Evolutionary conservation across 2,113 vertebrate genomes (phyloP), one percentile per base, ranked within the genome.

Genomic region (Tenebrosternarchus preto): DNA sequence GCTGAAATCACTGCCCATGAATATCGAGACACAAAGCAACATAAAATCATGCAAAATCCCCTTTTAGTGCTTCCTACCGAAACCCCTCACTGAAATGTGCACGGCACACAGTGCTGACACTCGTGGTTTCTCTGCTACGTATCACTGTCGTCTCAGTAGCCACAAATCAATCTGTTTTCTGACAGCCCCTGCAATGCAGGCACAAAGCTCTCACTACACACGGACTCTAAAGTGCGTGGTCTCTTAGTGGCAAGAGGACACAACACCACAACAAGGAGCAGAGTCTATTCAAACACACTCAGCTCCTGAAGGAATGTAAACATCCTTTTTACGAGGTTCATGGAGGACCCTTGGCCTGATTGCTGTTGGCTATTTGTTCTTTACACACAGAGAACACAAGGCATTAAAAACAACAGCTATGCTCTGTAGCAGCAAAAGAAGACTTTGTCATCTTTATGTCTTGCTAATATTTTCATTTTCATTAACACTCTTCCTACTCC

Each of bases 131-230:
- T 75, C 83, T 0, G 39, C 77, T 84, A 83, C 80, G 53, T 77
- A 89, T 86, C 88, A 73, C 83, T 80, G 88, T 88, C 86, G 88
- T 89, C 90, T 91, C 84, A 61, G 81, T 84, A 78, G 88, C 89
- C 85, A 89, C 90, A 92, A 93, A 93, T 93, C 90, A 92, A 89
- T 90, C 77, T 80, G 84, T 20, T 72, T 66, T 69, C 76, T 31
- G 88, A 92, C 91, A 92, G 90, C 90, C 91, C 89, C 92, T 86
- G 92, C 92, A 93, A 89, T 93, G 92, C 93, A 91, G 92, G 83
- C 86, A 83, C 83, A 25, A 31, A 66, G 77, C 85, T 86, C 71
- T 27, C 61, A 55, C 59, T 67, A 81, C 75, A 81, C 80, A 78
- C 78, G 25, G 57, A 71, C 39, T 78, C 69, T 76, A 78, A 72